phyloP scores from a whole-genome alignment of 2,888 invertebrate genomes.

The Ichneumoninae sp. region DNA sequence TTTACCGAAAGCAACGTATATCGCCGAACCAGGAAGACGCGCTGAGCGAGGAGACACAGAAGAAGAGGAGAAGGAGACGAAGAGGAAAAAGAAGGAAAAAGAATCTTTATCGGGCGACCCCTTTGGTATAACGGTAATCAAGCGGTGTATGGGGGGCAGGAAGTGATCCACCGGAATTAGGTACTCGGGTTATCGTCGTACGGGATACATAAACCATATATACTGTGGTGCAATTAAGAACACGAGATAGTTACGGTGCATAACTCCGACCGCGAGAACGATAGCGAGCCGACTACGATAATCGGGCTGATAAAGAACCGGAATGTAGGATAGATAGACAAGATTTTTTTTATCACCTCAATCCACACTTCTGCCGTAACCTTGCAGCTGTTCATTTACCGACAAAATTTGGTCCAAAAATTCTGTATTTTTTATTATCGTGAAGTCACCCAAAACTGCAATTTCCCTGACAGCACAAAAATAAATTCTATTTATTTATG shows the following conservation, averaged over 20 bases:
- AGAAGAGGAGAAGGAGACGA: neutral
- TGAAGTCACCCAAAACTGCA: too few relatives aligned
- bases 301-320: neutral
- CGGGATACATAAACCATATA: neutral
- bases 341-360: neutral
- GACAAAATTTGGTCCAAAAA: too few relatives aligned
- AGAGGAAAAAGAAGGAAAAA: slow-evolving; percentile 12
- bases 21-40: slow-evolving; percentile 36
- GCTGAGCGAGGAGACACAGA: slow-evolving; percentile 22
- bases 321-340: neutral
- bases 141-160: slow-evolving; percentile 16
- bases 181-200: slow-evolving; percentile 52
- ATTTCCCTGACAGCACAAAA: too few relatives aligned
- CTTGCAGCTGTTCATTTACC: too few relatives aligned
- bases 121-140: slow-evolving; percentile 43
- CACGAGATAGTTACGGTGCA: slow-evolving; percentile 5
- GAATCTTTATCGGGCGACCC: slow-evolving; percentile 28
- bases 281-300: neutral
- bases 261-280: neutral
- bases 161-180: slow-evolving; percentile 55
- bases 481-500: too few relatives aligned
- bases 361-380: too few relatives aligned
- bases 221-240: slow-evolving; percentile 20
- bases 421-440: too few relatives aligned
- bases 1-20: slow-evolving; percentile 28